Percentiles rank a stretch among this genome's conserved stretches.
Evolutionary conservation across 2,797 vertebrate species (phyloP).

Genomic region (Protosalanx chinensis): DNA sequence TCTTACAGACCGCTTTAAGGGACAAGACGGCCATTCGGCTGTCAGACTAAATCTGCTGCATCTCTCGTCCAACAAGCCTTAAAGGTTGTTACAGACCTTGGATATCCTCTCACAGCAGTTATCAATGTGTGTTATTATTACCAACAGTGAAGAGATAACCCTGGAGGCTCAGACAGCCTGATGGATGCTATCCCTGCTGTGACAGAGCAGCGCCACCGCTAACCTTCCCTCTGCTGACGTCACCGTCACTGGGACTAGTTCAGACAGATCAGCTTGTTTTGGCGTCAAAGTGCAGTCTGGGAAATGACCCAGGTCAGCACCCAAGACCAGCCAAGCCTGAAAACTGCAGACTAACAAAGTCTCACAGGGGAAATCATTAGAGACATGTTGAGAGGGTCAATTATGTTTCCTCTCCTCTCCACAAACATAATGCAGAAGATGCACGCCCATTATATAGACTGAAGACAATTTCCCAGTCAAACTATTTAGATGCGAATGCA

Average conservation of each 20-base stretch:
- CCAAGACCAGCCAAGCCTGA: too few species aligned
- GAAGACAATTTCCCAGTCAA: too few species aligned
- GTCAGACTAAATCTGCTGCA: neutral
- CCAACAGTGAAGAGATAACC: neutral
- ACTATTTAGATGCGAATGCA: too few species aligned
- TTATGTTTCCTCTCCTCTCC: too few species aligned
- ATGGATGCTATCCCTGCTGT: neutral
- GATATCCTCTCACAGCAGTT: neutral
- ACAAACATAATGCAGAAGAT: too few species aligned
- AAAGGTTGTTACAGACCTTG: neutral
- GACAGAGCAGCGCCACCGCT: too few species aligned
- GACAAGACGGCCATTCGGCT: neutral
- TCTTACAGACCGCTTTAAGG: neutral
- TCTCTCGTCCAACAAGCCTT: too few species aligned
- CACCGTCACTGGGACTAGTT: neutral
- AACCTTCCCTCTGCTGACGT: neutral
- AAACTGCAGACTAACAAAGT: too few species aligned
- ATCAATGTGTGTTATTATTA: neutral
- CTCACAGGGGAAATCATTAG: too few species aligned
- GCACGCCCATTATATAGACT: too few species aligned
- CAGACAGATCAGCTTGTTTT: neutral
- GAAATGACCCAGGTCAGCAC: too few species aligned
- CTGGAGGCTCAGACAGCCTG: neutral
- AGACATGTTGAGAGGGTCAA: too few species aligned
- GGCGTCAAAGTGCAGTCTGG: neutral